These are phyloP conservation scores for Actinia tenebrosa DNA, from an alignment of 64 coral and sea anemone genomes.

Conservation along the genomic window DNA sequence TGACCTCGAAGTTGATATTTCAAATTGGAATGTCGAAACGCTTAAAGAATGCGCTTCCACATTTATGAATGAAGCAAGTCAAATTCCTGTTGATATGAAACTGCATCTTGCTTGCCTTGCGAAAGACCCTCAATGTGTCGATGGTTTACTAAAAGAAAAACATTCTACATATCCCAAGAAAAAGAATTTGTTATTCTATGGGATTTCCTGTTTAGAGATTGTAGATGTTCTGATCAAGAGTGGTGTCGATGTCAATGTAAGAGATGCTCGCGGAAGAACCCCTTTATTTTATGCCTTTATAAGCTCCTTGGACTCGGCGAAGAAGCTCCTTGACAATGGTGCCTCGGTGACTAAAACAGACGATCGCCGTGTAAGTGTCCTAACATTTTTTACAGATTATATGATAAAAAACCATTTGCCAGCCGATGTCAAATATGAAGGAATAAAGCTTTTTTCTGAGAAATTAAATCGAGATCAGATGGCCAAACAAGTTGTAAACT, in stretches of 20 bases:
- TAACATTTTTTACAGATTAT: neutral
- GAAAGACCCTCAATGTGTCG: neutral
- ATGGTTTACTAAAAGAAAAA: neutral
- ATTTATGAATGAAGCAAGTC: neutral
- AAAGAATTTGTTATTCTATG: neutral
- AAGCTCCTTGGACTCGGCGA: neutral
- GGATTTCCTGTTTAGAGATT: neutral
- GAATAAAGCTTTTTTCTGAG: neutral
- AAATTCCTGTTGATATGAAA: neutral
- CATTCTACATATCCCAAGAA: neutral
- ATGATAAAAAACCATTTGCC: neutral
- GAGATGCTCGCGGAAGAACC: neutral
- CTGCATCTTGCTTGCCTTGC: neutral
- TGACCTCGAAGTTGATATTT: neutral
- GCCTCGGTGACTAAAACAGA: neutral
- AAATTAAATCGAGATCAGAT: neutral
- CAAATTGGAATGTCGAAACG: neutral
- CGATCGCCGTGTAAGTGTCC: neutral
- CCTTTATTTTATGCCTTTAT: neutral
- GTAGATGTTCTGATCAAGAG: neutral
- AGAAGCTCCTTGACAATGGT: neutral
- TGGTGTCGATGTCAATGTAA: neutral
- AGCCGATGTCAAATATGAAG: neutral
- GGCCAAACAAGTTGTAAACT: neutral
- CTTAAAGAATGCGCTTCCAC: neutral